Evolutionary conservation across 2,888 invertebrate species (phyloP), one percentile per base, ranked within the genome.

Genomic region (Polyploca ridens): DNA sequence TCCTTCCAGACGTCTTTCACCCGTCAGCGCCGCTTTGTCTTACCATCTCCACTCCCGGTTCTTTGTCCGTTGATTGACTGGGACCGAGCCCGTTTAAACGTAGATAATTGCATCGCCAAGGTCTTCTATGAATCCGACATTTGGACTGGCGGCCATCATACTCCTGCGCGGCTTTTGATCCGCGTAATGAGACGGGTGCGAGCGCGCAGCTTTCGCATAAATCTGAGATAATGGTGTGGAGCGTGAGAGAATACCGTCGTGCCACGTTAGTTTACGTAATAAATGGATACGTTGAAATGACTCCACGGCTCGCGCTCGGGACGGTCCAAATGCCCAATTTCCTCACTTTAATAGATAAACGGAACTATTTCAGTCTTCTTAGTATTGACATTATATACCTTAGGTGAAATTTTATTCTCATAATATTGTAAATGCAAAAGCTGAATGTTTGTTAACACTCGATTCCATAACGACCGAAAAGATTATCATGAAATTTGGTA

Each of bases 191-290:
- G 90, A 87, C 87, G 86, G 83, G 88, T 87, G 89, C 86, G 85
- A 85, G 85, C 75, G 81, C 83, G 70, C 78, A 73, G 84, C 84
- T 86, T 88, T 86, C 85, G 86, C 88, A 90, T 90, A 90, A 90
- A 91, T 88, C 87, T 86, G 75, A 85, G 82, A 87, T 90, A 89
- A 90, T 91, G 85, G 88, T 79, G 84, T 77, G 75, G 83, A 90
- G 85, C 91, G 90, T 91, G 90, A 91, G 90, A 90, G 89, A 90
- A 88, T 86, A 79, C 82, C 76, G 85, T 91, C 90, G 90, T 91
- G 89, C 87, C 83, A 87, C 84, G 83, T 90, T 83, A 84, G 83
- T 87, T 89, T 88, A 88, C 85, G 89, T 88, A 91, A 90, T 90
- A 90, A 89, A 84, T 88, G 82, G 82, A 86, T 88, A 85, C 84